Evolutionary conservation across 2,888 invertebrate species (phyloP).

Genomic region (Heterodera filipjevi): DNA sequence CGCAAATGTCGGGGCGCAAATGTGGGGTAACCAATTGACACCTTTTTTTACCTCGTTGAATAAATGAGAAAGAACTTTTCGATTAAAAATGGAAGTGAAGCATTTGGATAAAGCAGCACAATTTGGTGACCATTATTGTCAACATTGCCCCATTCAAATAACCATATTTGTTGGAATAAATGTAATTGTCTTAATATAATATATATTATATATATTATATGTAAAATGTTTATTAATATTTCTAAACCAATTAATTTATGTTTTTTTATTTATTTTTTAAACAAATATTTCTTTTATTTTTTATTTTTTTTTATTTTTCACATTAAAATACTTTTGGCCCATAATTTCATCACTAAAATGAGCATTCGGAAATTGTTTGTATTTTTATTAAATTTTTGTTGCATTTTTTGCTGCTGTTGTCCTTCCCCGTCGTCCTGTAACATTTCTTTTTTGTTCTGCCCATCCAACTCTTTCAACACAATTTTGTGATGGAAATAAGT

Average conservation of each 20-base stretch:
- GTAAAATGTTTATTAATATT: not conserved
- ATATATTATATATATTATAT: not conserved
- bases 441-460: not conserved
- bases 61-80: slow-evolving; percentile 23
- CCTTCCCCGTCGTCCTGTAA: not conserved
- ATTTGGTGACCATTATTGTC: slow-evolving; percentile 24
- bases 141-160: slow-evolving; percentile 25
- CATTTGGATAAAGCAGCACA: slow-evolving; percentile 21
- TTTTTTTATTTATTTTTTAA: not conserved
- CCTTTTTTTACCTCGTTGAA: slow-evolving; percentile 18
- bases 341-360: not conserved
- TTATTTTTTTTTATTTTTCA: not conserved
- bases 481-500: not conserved
- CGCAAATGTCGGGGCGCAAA: too few relatives aligned
- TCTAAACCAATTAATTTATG: not conserved
- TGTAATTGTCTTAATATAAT: not conserved
- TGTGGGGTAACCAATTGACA: too few relatives aligned
- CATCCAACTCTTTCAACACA: not conserved
- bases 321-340: slow-evolving; percentile 1
- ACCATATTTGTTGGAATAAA: slow-evolving; percentile 25
- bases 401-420: not conserved
- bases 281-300: not conserved
- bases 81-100: slow-evolving; percentile 12
- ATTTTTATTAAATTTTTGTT: not conserved
- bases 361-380: not conserved